These are phyloP conservation scores for Garrulus glandarius DNA, from an alignment of 2,797 vertebrate genomes.

Conservation along the genomic window DNA sequence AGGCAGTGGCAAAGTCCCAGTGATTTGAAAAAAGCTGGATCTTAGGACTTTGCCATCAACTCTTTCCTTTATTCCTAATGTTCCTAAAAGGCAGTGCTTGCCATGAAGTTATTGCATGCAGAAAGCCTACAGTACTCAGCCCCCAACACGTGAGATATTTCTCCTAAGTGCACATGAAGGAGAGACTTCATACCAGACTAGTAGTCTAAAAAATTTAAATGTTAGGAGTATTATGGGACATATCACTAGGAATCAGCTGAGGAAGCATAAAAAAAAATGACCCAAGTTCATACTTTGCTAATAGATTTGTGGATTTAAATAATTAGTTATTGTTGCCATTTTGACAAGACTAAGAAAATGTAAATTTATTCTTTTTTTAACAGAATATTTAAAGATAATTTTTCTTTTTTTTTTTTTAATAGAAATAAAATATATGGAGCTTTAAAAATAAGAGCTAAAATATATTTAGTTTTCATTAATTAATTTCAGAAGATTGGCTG, in stretches of 20 bases:
- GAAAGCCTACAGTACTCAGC: neutral
- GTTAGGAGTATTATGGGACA: neutral
- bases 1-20: neutral
- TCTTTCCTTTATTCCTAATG: neutral
- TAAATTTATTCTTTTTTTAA: neutral
- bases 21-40: neutral
- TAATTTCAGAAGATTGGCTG: neutral
- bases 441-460: neutral
- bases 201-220: neutral
- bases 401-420: neutral
- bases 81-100: neutral
- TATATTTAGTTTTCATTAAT: neutral
- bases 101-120: neutral
- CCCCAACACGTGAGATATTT: neutral
- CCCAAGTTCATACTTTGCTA: neutral
- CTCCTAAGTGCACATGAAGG: neutral
- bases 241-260: neutral
- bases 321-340: neutral
- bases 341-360: neutral
- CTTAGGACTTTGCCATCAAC: neutral
- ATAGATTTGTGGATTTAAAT: neutral
- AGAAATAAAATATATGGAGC: neutral
- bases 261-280: neutral
- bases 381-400: neutral
- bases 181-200: neutral